These are phyloP conservation scores for Mythimna ferrago DNA, from an alignment of 2,888 invertebrate species.

Conservation along the genomic window DNA sequence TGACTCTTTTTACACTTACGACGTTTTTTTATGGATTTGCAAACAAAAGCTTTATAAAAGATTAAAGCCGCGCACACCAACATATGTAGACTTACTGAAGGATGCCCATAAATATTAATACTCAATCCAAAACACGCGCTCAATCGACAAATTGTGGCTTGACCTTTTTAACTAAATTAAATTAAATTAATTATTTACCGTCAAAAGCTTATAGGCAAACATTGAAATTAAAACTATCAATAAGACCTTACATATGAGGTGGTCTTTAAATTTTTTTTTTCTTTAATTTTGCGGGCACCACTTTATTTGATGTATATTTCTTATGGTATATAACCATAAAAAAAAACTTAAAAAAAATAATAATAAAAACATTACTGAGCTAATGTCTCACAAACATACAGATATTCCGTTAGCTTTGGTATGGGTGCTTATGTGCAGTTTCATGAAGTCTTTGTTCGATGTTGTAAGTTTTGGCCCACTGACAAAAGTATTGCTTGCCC, in stretches of 20 bases:
- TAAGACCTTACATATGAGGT: neutral
- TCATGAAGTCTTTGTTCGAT: slow-evolving; percentile 4
- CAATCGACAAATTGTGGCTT: slow-evolving; percentile 11
- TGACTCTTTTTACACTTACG: too few relatives aligned
- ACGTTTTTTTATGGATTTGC: neutral
- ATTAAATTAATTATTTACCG: slow-evolving; percentile 18
- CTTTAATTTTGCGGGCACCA: too few relatives aligned
- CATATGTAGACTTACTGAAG: neutral
- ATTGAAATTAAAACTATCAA: slow-evolving; percentile 10
- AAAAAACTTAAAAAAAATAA: too few relatives aligned
- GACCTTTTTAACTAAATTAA: slow-evolving; percentile 18
- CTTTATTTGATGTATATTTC: too few relatives aligned
- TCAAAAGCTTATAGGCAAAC: neutral
- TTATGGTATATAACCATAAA: too few relatives aligned
- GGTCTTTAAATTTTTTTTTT: too few relatives aligned
- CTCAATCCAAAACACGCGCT: slow-evolving; percentile 9
- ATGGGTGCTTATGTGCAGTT: neutral
- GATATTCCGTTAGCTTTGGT: neutral
- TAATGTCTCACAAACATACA: slow-evolving; percentile 2
- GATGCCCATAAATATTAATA: slow-evolving; percentile 4
- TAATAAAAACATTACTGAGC: neutral
- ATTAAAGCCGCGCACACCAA: neutral
- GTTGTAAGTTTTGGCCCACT: slow-evolving; percentile 35
- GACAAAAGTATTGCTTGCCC: slow-evolving; percentile 35
- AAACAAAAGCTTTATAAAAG: neutral